Conservation (phyloP, 2,113 vertebrate species). For the Orycteropus afer region DNA sequence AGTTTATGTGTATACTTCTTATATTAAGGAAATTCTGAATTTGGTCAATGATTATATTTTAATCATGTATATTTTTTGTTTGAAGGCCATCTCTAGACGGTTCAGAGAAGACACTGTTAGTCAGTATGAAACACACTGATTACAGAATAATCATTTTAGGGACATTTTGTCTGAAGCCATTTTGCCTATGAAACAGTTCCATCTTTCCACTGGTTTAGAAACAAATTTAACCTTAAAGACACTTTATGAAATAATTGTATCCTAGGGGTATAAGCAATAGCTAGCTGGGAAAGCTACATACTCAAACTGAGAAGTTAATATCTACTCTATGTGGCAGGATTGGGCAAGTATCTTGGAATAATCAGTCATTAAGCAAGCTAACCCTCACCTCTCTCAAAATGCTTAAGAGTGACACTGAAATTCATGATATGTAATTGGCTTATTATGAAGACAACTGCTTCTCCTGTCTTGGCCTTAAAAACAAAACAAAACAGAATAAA, state of each 20-base stretch:
- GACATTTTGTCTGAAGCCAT: background rate
- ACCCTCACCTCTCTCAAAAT: background rate
- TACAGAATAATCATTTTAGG: background rate
- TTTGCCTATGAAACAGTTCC: background rate
- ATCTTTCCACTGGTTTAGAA: slow-evolving; percentile 15
- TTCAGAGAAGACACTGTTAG: background rate
- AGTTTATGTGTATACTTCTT: background rate
- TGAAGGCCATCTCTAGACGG: background rate
- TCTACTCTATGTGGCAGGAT: background rate
- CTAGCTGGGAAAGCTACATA: background rate
- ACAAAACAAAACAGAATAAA: too few species aligned
- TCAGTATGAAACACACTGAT: slow-evolving; percentile 1
- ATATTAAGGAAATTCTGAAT: background rate
- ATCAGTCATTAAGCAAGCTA: background rate
- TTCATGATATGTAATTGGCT: background rate
- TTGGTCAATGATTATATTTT: background rate
- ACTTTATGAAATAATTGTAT: slow-evolving; percentile 18
- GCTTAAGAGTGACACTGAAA: background rate
- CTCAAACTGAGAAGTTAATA: background rate
- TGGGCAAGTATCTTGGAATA: background rate
- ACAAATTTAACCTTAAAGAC: background rate
- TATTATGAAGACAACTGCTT: background rate
- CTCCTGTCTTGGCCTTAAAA: background rate
- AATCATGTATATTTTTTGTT: background rate
- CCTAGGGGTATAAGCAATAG: background rate